These are phyloP conservation scores for Ceratina calcarata DNA, from an alignment of 1,140 invertebrate genomes.

Conservation along the genomic window DNA sequence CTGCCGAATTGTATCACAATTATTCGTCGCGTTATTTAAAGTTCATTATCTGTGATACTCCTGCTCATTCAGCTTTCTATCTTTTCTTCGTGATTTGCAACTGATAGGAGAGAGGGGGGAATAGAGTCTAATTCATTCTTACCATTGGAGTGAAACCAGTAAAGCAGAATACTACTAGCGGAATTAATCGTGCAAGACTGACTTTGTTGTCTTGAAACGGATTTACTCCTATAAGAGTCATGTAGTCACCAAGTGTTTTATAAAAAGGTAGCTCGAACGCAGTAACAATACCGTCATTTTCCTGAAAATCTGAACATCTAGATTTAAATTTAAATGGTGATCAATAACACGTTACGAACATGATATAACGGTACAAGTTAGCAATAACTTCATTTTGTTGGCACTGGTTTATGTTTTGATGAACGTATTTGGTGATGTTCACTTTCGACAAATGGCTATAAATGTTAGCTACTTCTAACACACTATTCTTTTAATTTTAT, in stretches of 20 bases:
- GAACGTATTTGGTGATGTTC: no score
- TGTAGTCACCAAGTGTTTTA: not conserved
- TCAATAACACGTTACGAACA: no score
- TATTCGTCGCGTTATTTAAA: not conserved
- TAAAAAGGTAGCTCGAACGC: not conserved
- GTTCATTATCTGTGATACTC: no score
- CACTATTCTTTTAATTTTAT: no score
- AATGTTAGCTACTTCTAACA: no score
- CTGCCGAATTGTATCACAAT: not conserved
- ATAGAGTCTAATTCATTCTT: not conserved
- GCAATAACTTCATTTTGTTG: no score
- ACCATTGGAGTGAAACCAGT: not conserved
- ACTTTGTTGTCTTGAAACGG: not conserved
- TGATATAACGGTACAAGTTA: no score
- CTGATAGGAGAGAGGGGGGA: not conserved
- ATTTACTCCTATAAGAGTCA: not conserved
- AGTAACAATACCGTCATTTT: not conserved
- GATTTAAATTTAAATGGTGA: not conserved
- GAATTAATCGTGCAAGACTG: not conserved
- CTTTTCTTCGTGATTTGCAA: not conserved
- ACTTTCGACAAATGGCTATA: no score
- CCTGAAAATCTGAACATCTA: slow-evolving; percentile 21
- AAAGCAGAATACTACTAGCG: not conserved
- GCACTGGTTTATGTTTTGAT: no score
- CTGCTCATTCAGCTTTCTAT: not conserved